Evolutionary conservation across 2,113 vertebrate genomes (phyloP).

Genomic region (Campylomormyrus numenius): DNA sequence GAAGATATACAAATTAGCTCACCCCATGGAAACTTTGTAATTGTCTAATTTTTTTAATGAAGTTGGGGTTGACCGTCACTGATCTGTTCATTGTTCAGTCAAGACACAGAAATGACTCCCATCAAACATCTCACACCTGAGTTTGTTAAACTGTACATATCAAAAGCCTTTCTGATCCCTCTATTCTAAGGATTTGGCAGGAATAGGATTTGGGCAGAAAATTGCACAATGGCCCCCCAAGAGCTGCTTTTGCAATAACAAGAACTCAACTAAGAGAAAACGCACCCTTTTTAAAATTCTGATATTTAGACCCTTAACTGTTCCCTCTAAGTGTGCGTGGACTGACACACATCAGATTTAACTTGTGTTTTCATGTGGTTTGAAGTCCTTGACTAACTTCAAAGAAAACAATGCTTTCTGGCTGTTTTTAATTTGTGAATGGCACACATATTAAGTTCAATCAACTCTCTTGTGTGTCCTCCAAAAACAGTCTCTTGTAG

Average conservation of each 20-base stretch:
- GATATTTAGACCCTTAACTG: slow-evolving; percentile 18
- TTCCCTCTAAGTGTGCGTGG: slow-evolving; percentile 38
- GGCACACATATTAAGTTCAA: not conserved
- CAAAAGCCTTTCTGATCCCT: not conserved
- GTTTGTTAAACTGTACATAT: not conserved
- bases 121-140: not conserved
- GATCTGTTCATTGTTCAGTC: not conserved
- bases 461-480: not conserved
- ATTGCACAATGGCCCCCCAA: not conserved
- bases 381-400: slow-evolving; percentile 48
- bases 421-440: slow-evolving; percentile 15
- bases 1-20: not conserved
- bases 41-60: not conserved
- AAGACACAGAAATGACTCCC: not conserved
- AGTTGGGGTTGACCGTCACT: not conserved
- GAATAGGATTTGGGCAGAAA: not conserved
- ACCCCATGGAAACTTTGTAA: not conserved
- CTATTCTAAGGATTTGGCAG: not conserved
- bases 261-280: not conserved
- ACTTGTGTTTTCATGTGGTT: slow-evolving; percentile 44
- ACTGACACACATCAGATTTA: slow-evolving; percentile 52
- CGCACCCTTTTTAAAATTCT: not conserved
- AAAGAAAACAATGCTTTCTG: slow-evolving; percentile 22
- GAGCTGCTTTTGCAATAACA: not conserved
- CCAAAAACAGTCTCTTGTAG: not conserved